Conservation (phyloP, 2,797 vertebrate genomes). For the Lycodopsis pacificus region DNA sequence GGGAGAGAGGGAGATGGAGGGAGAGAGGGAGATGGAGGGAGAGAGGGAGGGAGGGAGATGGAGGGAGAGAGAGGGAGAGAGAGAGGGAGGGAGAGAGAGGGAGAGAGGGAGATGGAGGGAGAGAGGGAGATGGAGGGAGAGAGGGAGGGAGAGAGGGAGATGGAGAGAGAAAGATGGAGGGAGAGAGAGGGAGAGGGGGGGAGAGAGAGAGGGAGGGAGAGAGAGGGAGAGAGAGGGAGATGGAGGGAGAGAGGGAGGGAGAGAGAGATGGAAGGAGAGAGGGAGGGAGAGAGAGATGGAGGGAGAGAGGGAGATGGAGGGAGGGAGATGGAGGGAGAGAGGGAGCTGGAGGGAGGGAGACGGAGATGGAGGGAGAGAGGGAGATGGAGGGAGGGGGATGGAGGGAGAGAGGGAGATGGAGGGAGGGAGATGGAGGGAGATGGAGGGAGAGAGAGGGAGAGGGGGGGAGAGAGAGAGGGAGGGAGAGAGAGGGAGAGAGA, state of each 20-base stretch:
- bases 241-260: background rate
- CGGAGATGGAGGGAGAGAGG: too few species aligned
- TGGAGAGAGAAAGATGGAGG: background rate
- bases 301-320: constrained; percentile 6
- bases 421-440: background rate
- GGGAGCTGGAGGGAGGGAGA: too few species aligned
- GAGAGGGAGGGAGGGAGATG: too few species aligned
- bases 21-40: too few species aligned
- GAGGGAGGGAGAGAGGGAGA: background rate
- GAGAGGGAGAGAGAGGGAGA: too few species aligned
- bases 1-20: too few species aligned
- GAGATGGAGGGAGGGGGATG: too few species aligned
- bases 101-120: constrained; percentile 1
- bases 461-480: background rate
- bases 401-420: too few species aligned
- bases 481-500: background rate
- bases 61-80: too few species aligned
- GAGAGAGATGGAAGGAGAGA: too few species aligned
- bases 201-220: too few species aligned
- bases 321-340: background rate
- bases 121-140: too few species aligned
- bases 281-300: background rate
- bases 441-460: background rate
- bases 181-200: constrained; percentile 10
- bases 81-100: background rate